Percentiles rank a stretch among this genome's conserved stretches.
Evolutionary conservation across 2,888 invertebrate species (phyloP).

Genomic region (Amphipoea oculea): DNA sequence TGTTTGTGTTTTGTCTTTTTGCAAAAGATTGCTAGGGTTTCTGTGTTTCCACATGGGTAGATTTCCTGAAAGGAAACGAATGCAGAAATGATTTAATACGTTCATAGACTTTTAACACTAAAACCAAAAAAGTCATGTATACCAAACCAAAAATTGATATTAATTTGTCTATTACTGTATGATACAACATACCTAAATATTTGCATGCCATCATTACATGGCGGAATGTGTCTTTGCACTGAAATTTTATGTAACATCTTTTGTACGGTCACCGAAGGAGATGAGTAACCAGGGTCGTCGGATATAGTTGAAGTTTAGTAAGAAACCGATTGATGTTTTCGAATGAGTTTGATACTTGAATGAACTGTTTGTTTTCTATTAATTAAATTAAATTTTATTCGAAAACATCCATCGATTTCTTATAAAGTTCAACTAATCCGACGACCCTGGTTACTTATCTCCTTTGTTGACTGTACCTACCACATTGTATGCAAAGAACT

Average conservation of each 20-base stretch:
- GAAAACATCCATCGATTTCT: too few relatives aligned
- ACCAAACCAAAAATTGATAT: too few relatives aligned
- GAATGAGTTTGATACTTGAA: too few relatives aligned
- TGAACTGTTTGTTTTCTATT: too few relatives aligned
- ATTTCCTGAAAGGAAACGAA: not conserved
- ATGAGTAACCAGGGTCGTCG: too few relatives aligned
- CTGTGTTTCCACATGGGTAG: not conserved
- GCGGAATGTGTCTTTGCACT: not conserved
- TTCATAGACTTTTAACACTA: not conserved
- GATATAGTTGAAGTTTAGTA: too few relatives aligned
- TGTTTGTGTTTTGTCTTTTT: not conserved
- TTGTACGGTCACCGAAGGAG: not conserved
- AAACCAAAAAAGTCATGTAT: not conserved
- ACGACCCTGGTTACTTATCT: too few relatives aligned
- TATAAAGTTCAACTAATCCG: too few relatives aligned
- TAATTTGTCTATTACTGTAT: not conserved
- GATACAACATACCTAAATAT: not conserved
- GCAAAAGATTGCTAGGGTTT: too few relatives aligned
- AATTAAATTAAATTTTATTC: too few relatives aligned
- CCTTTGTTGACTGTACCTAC: not conserved
- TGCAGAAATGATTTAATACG: not conserved
- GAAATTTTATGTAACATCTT: not conserved
- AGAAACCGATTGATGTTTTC: too few relatives aligned
- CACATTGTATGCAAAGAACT: not conserved
- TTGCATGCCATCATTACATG: not conserved